Evolutionary conservation across 2,888 invertebrate genomes (phyloP).

Genomic region (Lamellibrachia columna): DNA sequence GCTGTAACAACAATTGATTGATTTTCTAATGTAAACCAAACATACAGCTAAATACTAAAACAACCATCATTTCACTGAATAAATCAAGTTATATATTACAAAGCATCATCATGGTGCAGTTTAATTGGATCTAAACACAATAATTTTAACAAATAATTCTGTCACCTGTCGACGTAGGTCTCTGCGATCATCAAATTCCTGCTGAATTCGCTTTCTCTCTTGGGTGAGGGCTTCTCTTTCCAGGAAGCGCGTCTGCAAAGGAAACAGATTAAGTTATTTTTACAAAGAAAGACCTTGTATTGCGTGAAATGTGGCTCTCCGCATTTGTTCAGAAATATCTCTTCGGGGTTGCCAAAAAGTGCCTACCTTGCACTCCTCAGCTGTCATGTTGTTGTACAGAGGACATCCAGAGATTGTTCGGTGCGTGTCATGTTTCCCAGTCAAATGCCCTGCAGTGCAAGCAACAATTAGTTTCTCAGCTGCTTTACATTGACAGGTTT

Average conservation of each 20-base stretch:
- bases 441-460: slow-evolving; percentile 56
- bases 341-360: no score
- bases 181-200: slow-evolving; percentile 46
- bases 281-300: background rate
- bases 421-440: slow-evolving; percentile 82
- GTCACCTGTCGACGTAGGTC: slow-evolving; percentile 53
- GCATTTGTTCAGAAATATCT: background rate
- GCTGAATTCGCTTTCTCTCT: background rate
- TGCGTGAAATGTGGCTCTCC: background rate
- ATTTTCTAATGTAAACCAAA: background rate
- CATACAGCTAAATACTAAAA: background rate
- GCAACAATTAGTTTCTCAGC: background rate
- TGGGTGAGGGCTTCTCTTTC: slow-evolving; percentile 26
- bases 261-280: background rate
- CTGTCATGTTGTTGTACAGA: slow-evolving; percentile 85
- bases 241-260: slow-evolving; percentile 18
- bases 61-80: no score
- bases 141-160: background rate
- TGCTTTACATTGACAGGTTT: background rate
- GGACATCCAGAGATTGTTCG: slow-evolving; percentile 93
- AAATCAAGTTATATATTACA: no score
- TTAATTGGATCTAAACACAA: no score
- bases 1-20: no score
- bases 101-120: no score
- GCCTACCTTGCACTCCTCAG: slow-evolving; percentile 75